Base-by-base conservation (phyloP, 1,140 invertebrate species). In the Holcopasites calliopsidis region DNA sequence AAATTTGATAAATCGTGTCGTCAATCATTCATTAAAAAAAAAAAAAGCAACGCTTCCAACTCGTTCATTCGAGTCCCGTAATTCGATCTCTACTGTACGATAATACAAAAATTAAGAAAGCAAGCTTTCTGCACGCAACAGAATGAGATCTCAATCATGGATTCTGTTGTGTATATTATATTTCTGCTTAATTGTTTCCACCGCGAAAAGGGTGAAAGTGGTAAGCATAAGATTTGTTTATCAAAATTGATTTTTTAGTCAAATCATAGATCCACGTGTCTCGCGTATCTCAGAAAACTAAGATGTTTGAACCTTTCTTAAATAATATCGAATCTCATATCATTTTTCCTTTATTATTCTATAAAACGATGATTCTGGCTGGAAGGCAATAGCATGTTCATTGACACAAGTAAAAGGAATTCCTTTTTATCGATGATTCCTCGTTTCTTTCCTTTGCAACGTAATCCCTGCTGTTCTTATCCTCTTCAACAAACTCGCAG, bases 131-230 rank as follows among this genome's bases (percentile, higher is more conserved):
- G 0, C 7, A 40, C 55, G 35, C 18, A 7, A 42, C 6, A 74
- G 5, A 23, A 75, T 79, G 69, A 62, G 31, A 49, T 44, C 40
- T 6, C 26, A 26, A 35, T 49, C 18, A 16, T 33, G 78, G 7
- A 42, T 10, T 6, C 35, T 64, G 7, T 28, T 78, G 23, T 40
- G 50, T 47, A 16, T 65, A 23, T 2, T 54, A 13, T 72, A 38
- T 28, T 78, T 26, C 38, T 72, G 55, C 28, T 44, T 76, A 3
- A 3, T 60, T 3, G 18, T 62, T 28, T 26, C 21, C 21, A 21
- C 4, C 13, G 35, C 28, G 47, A 65, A 77, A 35, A 80, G 26
- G 21, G 49, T 73, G 6, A 77, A 31, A 70, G 72, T 69, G 64
- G 72, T 79, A 35, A 80, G 50, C 58, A 23, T 11, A 33, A 3